Evolutionary conservation across 2,888 invertebrate species (phyloP).

Genomic region (Carpatolechia fugitivella): DNA sequence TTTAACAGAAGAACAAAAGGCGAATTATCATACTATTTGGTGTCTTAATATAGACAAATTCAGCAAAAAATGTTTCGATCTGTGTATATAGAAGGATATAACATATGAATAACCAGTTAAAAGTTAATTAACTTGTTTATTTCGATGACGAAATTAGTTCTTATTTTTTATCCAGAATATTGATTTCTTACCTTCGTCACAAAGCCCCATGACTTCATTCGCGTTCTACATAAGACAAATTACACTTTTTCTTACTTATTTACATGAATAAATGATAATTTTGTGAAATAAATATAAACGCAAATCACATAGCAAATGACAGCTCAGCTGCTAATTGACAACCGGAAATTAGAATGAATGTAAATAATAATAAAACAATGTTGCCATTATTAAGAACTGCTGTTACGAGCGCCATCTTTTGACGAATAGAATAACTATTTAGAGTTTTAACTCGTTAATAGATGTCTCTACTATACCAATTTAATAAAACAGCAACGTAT

Average conservation of each 20-base stretch:
- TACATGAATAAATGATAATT: conserved; percentile 1
- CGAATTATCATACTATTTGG: background rate
- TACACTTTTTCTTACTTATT: background rate
- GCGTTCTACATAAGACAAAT: background rate
- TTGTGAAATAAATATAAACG: conserved; percentile 15
- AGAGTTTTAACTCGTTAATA: background rate
- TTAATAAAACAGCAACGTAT: too few relatives aligned
- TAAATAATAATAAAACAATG: conserved; percentile 13
- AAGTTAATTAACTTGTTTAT: conserved; percentile 66
- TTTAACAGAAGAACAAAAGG: too few relatives aligned
- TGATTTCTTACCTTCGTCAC: conserved; percentile 63
- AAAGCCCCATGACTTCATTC: conserved; percentile 55
- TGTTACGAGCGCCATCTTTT: background rate
- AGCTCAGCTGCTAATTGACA: conserved; percentile 25
- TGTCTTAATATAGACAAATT: background rate
- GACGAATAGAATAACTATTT: background rate
- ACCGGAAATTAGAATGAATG: conserved; percentile 25
- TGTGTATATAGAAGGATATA: conserved; percentile 15
- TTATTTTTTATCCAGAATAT: conserved; percentile 23
- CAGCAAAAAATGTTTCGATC: background rate
- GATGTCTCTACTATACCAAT: background rate
- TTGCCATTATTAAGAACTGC: conserved; percentile 18
- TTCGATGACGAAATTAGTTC: conserved; percentile 27
- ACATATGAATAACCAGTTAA: conserved; percentile 28
- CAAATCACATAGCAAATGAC: conserved; percentile 26